Conservation (phyloP, 1,140 invertebrate species). For the Euwallacea fornicatus region DNA sequence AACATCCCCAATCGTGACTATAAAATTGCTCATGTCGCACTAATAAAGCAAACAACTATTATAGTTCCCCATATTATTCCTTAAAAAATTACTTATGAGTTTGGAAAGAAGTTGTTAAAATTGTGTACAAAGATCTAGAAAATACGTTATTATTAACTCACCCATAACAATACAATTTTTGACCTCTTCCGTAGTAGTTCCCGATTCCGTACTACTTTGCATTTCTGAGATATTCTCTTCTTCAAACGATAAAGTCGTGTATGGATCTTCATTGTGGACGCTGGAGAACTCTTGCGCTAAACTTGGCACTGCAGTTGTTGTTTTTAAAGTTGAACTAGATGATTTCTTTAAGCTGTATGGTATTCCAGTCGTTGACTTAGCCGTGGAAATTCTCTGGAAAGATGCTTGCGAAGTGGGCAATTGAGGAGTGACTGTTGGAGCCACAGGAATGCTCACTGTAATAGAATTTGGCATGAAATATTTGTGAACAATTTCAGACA, state of each 20-base stretch:
- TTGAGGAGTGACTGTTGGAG: conserved; percentile 5
- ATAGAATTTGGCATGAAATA: not conserved
- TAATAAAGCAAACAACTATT: no score
- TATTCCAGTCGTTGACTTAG: not conserved
- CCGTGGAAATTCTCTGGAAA: not conserved
- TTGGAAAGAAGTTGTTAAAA: no score
- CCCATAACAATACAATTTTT: conserved; percentile 38
- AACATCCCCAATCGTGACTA: no score
- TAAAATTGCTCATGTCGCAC: no score
- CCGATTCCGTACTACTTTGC: conserved; percentile 18
- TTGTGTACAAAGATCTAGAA: no score
- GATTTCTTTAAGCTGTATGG: not conserved
- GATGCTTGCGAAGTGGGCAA: not conserved
- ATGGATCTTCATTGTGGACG: not conserved
- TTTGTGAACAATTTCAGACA: not conserved
- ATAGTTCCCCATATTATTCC: no score
- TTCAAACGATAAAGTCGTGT: not conserved
- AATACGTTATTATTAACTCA: conserved; percentile 3
- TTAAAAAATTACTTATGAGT: no score
- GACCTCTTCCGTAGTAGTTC: conserved; percentile 16
- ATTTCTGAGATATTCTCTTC: conserved; percentile 4
- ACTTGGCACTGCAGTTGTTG: conserved; percentile 2
- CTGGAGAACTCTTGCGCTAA: not conserved
- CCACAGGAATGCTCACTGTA: conserved; percentile 26
- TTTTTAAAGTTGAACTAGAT: no score